Percentiles rank a stretch among this genome's conserved stretches.
Evolutionary conservation across 2,113 vertebrate genomes (phyloP).

Genomic region (Mugil cephalus): DNA sequence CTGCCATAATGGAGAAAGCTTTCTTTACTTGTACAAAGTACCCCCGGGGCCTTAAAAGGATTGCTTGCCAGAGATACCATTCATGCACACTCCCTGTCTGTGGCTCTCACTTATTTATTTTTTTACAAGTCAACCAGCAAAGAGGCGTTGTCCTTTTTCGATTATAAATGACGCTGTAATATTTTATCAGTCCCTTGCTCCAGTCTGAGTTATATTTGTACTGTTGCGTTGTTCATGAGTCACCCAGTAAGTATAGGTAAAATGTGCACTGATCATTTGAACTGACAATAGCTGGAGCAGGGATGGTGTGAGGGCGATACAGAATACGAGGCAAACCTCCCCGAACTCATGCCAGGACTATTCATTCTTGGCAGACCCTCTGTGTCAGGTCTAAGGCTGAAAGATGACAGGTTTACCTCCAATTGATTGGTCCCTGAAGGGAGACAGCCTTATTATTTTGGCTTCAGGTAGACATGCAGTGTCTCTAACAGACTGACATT

Average conservation of each 20-base stretch:
- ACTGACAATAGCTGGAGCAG: constrained; percentile 17
- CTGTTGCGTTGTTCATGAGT: constrained; percentile 40
- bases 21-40: constrained; percentile 56
- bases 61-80: constrained; percentile 53
- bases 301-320: constrained; percentile 43
- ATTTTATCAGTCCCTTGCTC: constrained; percentile 49
- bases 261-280: constrained; percentile 37
- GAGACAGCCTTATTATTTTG: neutral
- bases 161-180: constrained; percentile 44
- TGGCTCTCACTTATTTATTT: constrained; percentile 28
- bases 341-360: constrained; percentile 46
- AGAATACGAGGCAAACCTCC: constrained; percentile 36
- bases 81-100: constrained; percentile 21
- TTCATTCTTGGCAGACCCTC: constrained; percentile 52
- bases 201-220: constrained; percentile 32
- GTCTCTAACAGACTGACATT: constrained; percentile 18
- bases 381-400: constrained; percentile 50
- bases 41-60: constrained; percentile 57
- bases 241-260: constrained; percentile 36
- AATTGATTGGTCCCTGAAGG: constrained; percentile 26
- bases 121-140: constrained; percentile 26
- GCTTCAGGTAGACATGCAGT: constrained; percentile 32
- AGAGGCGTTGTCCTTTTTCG: constrained; percentile 17
- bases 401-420: constrained; percentile 49
- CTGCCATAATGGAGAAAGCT: constrained; percentile 61